Conservation (phyloP, 2,113 vertebrate species). For the Rhinichthys klamathensis region DNA sequence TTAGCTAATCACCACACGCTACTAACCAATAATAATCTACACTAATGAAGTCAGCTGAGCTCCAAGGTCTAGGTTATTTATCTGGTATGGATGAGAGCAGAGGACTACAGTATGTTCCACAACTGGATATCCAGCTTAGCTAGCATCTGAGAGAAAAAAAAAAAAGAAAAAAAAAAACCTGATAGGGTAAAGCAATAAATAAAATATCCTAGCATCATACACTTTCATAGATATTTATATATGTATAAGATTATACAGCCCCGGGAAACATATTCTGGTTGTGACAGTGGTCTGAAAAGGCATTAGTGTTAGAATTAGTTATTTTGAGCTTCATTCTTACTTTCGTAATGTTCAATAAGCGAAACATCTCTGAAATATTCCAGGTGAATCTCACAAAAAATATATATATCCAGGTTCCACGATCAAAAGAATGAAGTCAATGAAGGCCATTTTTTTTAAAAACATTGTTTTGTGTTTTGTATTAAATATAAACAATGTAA, state of each 20-base stretch:
- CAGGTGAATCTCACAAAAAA: background rate
- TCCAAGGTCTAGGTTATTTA: conserved; percentile 63
- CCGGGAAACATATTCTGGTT: conserved; percentile 53
- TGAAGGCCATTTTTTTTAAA: background rate
- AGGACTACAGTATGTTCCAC: conserved; percentile 42
- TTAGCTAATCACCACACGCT: conserved; percentile 64
- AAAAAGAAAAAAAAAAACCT: background rate
- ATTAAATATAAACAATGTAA: too few species aligned
- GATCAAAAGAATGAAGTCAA: background rate
- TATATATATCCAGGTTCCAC: background rate
- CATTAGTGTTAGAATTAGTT: conserved; percentile 3
- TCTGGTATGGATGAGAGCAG: conserved; percentile 70
- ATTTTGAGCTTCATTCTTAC: background rate
- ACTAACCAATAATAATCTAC: conserved; percentile 75
- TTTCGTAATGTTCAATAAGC: background rate
- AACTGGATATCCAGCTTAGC: conserved; percentile 6
- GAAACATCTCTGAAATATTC: background rate
- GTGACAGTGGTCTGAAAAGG: background rate
- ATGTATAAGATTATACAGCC: conserved; percentile 72
- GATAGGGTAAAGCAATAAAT: conserved; percentile 67
- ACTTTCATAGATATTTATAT: conserved; percentile 70
- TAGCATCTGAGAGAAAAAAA: background rate
- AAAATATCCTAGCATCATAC: conserved; percentile 67
- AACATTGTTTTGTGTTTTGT: too few species aligned
- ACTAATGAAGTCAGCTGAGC: conserved; percentile 66